phyloP scores from a whole-genome alignment of 2,797 vertebrate species.

The Linurgus olivaceus region DNA sequence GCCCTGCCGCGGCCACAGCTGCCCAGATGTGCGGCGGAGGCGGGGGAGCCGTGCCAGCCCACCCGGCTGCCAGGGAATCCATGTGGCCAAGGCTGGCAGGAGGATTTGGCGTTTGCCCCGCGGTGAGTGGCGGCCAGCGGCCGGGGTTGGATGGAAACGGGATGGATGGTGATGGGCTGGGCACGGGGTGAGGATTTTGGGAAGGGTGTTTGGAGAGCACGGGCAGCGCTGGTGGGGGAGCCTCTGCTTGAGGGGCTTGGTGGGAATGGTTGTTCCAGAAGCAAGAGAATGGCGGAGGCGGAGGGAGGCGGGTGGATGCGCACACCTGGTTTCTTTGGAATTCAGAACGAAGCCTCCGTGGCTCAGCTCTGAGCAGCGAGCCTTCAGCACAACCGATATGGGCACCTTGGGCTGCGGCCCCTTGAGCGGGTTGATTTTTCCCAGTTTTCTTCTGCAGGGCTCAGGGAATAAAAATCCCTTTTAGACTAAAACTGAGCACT shows the following conservation, averaged over 20 bases:
- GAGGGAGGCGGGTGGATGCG: background rate
- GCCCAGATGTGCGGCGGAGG: background rate
- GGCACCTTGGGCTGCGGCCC: too few species aligned
- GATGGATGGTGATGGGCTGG: background rate
- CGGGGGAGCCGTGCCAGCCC: background rate
- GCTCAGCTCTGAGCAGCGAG: background rate
- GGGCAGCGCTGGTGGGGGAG: accelerated
- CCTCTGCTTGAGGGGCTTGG: background rate
- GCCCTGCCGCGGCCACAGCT: background rate
- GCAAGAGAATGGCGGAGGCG: background rate
- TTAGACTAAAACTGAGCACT: background rate
- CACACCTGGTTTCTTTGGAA: background rate
- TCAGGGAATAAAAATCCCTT: background rate
- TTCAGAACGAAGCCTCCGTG: accelerated
- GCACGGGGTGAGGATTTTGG: background rate
- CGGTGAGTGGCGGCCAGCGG: accelerated
- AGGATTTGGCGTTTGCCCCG: accelerated
- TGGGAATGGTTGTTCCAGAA: background rate
- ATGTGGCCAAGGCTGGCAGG: accelerated
- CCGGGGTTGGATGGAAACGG: accelerated
- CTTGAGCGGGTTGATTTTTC: background rate
- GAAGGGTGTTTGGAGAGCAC: background rate
- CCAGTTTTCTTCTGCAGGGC: background rate
- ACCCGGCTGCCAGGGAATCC: accelerated
- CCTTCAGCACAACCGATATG: background rate